Base-by-base conservation (phyloP, 2,113 vertebrate species). In the Sprattus sprattus region DNA sequence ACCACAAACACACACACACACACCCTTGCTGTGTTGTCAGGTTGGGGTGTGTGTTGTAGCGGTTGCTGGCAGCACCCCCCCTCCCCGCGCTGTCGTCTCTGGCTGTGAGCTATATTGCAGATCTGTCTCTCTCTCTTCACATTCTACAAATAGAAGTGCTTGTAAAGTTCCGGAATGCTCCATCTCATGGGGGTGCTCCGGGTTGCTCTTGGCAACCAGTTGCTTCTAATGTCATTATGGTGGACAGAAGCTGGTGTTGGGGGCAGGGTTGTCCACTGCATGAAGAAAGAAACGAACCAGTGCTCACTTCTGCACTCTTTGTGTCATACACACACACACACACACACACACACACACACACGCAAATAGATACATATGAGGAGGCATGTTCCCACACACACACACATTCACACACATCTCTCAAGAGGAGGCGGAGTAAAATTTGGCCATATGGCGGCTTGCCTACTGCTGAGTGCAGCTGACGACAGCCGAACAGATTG, bases 401-500 rank as follows among this genome's bases (percentile, higher is more conserved):
- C 83, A 60, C 89, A 44, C 45, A 52, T 67, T 83, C 64, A 25
- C 57, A 82, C 45, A 46, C 8, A 75, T 49, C 54, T 85, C 88
- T 81, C 85, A 60, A 22, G 86, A 91, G 89, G 89, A 85, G 91
- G 85, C 87, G 80, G 90, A 84, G 89, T 86, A 54, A 81, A 88
- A 16, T 89, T 81, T 49, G 89, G 91, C 91, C 94, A 94, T 94
- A 95, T 95, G 94, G 94, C 90, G 52, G 89, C 85, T 88, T 28
- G 89, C 86, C 89, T 90, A 94, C 94, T 91, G 91, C 93, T 93
- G 94, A 91, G 93, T 82, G 89, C 89, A 91, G 93, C 89, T 93
- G 94, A 94, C 84, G 91, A 94, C 92, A 93, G 90, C 91, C 88
- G 89, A 94, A 91, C 92, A 92, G 93, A 91, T 94, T 93, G 92